Evolutionary conservation across 1,140 invertebrate genomes (phyloP).

Genomic region (Drosophila orena): DNA sequence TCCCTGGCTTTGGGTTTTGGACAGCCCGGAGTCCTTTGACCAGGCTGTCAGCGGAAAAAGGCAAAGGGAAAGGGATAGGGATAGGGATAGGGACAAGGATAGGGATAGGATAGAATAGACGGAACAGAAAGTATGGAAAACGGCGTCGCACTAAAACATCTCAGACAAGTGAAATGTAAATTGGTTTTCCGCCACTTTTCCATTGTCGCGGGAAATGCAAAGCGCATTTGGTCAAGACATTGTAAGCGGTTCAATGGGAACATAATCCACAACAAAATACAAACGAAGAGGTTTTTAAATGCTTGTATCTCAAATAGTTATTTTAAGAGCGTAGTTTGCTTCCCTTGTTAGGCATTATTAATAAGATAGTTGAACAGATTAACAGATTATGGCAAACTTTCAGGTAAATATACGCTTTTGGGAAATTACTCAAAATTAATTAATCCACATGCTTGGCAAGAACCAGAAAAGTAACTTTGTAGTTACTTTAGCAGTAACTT

Average conservation of each 20-base stretch:
- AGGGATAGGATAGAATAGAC: no score
- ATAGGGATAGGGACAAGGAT: no score
- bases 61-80: not conserved
- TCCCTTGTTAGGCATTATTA: no score
- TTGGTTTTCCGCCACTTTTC: conserved; percentile 23
- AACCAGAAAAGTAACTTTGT: no score
- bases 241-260: not conserved
- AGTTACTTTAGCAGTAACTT: not conserved
- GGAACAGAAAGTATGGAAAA: conserved; percentile 17
- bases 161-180: conserved; percentile 44
- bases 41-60: conserved; percentile 38
- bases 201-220: not conserved
- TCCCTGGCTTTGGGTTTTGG: conserved; percentile 37
- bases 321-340: no score
- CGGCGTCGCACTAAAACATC: conserved; percentile 50
- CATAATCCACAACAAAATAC: not conserved
- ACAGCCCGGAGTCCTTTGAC: conserved; percentile 62
- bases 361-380: no score
- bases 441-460: no score
- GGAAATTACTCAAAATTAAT: not conserved
- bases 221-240: not conserved
- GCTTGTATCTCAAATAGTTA: no score
- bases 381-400: no score
- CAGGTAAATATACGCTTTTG: no score
- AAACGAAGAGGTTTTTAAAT: not conserved